phyloP scores from a whole-genome alignment of 2,113 vertebrate genomes.

The Sciurus niger region DNA sequence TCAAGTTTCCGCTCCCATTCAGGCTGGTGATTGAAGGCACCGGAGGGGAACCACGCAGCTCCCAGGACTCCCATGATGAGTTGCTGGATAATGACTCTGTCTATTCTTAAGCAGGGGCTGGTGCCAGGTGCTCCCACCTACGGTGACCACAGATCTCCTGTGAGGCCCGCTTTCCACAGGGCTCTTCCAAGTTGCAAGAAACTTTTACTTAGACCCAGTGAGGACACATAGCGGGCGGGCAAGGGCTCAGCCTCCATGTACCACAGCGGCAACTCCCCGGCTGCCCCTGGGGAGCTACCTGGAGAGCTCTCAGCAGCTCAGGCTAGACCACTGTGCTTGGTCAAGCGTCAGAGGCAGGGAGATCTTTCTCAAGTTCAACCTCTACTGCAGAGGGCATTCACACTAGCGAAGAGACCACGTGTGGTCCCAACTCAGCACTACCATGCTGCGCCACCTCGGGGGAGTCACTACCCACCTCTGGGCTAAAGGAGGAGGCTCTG shows the following conservation, averaged over 20 bases:
- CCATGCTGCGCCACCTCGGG: neutral
- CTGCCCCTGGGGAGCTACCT: neutral
- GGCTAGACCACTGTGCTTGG: neutral
- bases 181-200: neutral
- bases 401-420: neutral
- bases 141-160: neutral
- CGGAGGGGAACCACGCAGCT: conserved; percentile 63
- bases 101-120: conserved; percentile 70
- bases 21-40: conserved; percentile 82
- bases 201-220: neutral
- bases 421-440: neutral
- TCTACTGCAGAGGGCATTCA: neutral
- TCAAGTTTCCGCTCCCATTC: conserved; percentile 65
- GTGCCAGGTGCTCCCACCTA: conserved; percentile 36
- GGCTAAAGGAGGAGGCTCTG: neutral
- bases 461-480: neutral
- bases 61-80: conserved; percentile 53
- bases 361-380: neutral
- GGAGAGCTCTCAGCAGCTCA: neutral
- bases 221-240: fast-evolving
- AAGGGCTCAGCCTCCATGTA: neutral
- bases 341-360: neutral
- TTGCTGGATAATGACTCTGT: conserved; percentile 71
- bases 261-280: neutral
- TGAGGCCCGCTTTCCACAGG: neutral